A percentile compares a stretch with the other conserved stretches of the same genome.
Conservation (phyloP, 2,888 invertebrate genomes). For the Eupeodes latifasciatus region DNA sequence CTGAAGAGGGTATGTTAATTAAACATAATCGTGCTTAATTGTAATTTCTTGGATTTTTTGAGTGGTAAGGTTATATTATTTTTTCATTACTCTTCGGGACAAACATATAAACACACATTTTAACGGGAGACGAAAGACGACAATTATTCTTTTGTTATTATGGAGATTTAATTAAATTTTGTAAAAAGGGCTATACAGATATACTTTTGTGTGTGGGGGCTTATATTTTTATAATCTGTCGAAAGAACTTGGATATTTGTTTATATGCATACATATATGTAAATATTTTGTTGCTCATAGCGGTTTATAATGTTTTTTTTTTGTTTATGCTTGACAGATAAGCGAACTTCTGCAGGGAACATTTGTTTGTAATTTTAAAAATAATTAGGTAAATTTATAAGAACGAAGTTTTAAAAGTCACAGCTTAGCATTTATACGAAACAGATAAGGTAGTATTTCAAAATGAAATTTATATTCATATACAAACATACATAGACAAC, state of each 20-base stretch:
- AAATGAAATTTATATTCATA: no score
- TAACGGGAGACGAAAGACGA: conserved; percentile 48
- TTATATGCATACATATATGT: not conserved
- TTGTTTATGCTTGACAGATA: not conserved
- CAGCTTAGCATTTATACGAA: no score
- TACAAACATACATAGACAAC: no score
- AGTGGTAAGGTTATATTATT: conserved; percentile 57
- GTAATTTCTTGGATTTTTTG: conserved; percentile 69
- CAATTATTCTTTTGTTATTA: conserved; percentile 54
- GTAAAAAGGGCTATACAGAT: not conserved
- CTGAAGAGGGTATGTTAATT: conserved; percentile 61
- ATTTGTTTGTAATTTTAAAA: not conserved
- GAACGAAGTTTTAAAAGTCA: no score
- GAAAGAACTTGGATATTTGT: not conserved
- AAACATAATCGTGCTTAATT: conserved; percentile 74
- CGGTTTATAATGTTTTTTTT: not conserved
- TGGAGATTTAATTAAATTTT: conserved; percentile 70
- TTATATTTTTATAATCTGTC: conserved; percentile 1
- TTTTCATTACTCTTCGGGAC: conserved; percentile 38
- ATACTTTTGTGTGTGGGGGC: not conserved
- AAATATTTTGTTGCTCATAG: not conserved
- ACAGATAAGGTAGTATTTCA: no score
- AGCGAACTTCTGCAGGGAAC: not conserved
- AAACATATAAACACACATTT: conserved; percentile 29
- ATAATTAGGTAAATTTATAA: not conserved